phyloP scores from a whole-genome alignment of 2,797 vertebrate genomes.

The Enteromius mattozi region DNA sequence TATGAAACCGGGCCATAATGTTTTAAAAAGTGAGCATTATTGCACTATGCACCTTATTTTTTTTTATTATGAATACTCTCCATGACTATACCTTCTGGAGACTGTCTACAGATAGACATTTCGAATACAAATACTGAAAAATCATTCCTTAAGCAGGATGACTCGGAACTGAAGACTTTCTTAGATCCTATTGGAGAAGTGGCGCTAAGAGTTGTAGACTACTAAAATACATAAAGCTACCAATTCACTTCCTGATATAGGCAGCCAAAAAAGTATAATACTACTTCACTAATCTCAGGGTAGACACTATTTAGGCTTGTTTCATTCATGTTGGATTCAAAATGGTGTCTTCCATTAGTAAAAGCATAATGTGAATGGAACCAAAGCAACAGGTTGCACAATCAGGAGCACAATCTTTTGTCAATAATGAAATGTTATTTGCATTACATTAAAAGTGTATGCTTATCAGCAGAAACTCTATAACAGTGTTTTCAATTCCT shows the following conservation, averaged over 20 bases:
- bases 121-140: neutral
- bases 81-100: neutral
- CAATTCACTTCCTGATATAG: neutral
- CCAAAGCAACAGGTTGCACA: neutral
- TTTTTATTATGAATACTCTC: neutral
- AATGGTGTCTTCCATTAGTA: neutral
- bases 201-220: neutral
- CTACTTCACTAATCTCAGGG: neutral
- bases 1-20: too few species aligned
- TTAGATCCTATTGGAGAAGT: neutral
- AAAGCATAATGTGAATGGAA: neutral
- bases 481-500: neutral
- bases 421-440: neutral
- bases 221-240: neutral
- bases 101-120: too few species aligned
- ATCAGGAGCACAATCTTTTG: neutral
- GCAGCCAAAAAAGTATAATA: neutral
- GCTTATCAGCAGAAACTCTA: neutral
- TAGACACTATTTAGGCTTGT: neutral
- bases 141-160: neutral
- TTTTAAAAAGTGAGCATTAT: too few species aligned
- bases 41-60: too few species aligned
- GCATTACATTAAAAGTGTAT: neutral
- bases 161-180: neutral
- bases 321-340: neutral